Conservation (phyloP, 2,113 vertebrate species). For the Fukomys damarensis region DNA sequence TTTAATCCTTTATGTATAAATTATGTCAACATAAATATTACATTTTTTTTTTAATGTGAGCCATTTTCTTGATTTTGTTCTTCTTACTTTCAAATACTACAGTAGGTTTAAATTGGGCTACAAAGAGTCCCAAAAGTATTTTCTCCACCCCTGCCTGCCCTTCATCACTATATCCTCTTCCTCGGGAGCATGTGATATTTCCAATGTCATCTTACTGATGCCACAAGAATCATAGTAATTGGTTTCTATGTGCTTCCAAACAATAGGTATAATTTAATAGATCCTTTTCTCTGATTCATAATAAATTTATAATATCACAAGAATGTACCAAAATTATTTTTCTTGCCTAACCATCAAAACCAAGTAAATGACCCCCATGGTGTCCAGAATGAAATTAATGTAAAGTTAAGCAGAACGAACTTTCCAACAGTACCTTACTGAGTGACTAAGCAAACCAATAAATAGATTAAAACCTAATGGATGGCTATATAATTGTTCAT, state of each 20-base stretch:
- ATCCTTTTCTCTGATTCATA: not conserved
- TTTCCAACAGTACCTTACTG: not conserved
- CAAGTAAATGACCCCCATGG: not conserved
- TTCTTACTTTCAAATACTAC: not conserved
- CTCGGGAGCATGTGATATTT: not conserved
- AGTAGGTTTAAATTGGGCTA: not conserved
- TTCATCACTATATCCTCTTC: not conserved
- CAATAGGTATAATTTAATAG: not conserved
- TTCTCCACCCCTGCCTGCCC: not conserved
- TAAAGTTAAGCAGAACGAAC: not conserved
- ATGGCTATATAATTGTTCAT: not conserved
- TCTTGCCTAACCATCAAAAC: not conserved
- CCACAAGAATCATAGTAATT: not conserved
- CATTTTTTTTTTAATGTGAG: not conserved
- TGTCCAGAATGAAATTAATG: not conserved
- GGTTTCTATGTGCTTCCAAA: not conserved
- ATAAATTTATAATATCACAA: slow-evolving; percentile 36
- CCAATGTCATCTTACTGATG: not conserved
- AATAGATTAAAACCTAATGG: not conserved
- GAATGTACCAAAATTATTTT: not conserved
- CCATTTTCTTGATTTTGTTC: not conserved
- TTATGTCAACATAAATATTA: not conserved
- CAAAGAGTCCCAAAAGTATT: not conserved
- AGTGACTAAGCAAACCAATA: not conserved
- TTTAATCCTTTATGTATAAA: not conserved